Conservation (phyloP, 1,140 invertebrate genomes). For the Tetraneura akinire region DNA sequence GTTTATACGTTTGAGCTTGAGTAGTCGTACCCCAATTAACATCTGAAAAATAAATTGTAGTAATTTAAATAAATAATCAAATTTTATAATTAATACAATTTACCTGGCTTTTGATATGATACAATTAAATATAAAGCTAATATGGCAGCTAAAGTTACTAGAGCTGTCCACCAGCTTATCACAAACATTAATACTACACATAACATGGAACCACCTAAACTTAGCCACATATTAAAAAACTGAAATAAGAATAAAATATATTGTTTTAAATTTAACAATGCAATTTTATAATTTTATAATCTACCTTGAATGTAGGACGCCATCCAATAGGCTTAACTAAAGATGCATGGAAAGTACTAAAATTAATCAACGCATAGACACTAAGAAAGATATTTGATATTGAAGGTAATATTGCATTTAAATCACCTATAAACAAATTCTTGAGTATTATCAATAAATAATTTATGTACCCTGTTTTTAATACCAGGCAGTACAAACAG, state of each 20-base stretch:
- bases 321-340: conserved; percentile 82
- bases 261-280: neutral
- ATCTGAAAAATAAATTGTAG: conserved; percentile 64
- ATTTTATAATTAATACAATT: conserved; percentile 16
- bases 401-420: conserved; percentile 89
- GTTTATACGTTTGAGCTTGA: conserved; percentile 94
- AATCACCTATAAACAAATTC: conserved; percentile 66
- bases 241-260: conserved; percentile 60
- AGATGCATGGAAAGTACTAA: conserved; percentile 91
- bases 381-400: conserved; percentile 97
- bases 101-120: conserved; percentile 87
- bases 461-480: conserved; percentile 46
- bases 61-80: neutral
- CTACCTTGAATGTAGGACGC: conserved; percentile 83
- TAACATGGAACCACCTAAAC: conserved; percentile 80
- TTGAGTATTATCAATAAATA: neutral
- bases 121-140: conserved; percentile 86
- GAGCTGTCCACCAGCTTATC: conserved; percentile 87
- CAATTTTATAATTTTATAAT: conserved; percentile 53
- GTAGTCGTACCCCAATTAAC: conserved; percentile 98
- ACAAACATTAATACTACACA: conserved; percentile 94
- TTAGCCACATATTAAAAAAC: conserved; percentile 95
- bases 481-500: conserved; percentile 87
- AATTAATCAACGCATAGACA: conserved; percentile 94
- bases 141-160: conserved; percentile 88